phyloP scores from a whole-genome alignment of 1,140 invertebrate species.

The Lasioglossum albipes region DNA sequence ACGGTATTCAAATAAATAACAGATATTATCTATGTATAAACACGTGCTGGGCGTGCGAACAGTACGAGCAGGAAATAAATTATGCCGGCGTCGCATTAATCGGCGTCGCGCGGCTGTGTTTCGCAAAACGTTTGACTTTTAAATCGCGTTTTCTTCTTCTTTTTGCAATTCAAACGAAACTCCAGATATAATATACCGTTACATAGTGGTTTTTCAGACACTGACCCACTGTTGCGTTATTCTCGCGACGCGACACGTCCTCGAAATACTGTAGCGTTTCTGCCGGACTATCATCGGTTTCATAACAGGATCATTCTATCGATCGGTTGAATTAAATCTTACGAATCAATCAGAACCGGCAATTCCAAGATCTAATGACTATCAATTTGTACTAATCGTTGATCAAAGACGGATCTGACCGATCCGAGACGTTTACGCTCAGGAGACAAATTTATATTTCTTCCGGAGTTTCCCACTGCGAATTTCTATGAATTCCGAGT shows the following conservation, averaged over 20 bases:
- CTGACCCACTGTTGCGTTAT: neutral
- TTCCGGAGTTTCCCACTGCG: neutral
- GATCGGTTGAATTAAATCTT: neutral
- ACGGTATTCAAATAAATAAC: neutral
- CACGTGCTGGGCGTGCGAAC: neutral
- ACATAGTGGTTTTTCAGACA: neutral
- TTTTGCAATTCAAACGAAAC: slow-evolving; percentile 14
- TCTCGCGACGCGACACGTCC: neutral
- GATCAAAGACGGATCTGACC: neutral
- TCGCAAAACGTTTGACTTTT: neutral
- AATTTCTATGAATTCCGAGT: neutral
- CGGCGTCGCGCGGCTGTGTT: neutral
- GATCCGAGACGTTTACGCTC: neutral
- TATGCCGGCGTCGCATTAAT: neutral
- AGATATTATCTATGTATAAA: neutral
- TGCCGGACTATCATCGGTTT: neutral
- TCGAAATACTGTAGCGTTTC: neutral
- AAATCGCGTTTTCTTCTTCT: neutral
- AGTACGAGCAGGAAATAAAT: neutral
- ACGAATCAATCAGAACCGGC: neutral
- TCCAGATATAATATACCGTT: slow-evolving; percentile 1
- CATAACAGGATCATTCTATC: neutral
- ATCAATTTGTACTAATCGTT: neutral
- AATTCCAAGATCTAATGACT: neutral
- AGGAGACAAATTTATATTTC: neutral